Base-by-base conservation (phyloP, 2,888 invertebrate genomes). In the Teleiodes luculella region DNA sequence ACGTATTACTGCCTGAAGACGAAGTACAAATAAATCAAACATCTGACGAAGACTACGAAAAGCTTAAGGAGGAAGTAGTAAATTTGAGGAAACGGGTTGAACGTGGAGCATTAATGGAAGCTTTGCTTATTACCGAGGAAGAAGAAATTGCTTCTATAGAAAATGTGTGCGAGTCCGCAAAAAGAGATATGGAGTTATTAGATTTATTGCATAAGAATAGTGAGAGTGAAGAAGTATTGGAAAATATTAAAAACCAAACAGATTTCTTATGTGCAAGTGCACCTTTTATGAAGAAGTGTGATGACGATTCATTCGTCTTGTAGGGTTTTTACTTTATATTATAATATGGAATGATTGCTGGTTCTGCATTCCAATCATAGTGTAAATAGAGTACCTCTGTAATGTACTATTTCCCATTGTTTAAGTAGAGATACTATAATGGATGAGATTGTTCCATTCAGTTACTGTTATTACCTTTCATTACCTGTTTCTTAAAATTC, bases 41-140 rank as follows among this genome's bases (percentile, higher is more conserved):
- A 46, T 72, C 83, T 1, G 80, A 86, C 60, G 67, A 75, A 10
- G 86, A 89, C 54, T 82, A 78, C 60, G 67, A 78, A 28, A 75
- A 73, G 10, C 64, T 90, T 2, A 83, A 76, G 59, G 76, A 80
- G 8, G 87, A 90, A 54, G 83, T 88, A 2, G 67, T 69, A 36
- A 60, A 65, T 1, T 64, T 89, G 13, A 68, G 78, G 39, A 80
- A 72, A 56, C 70, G 80, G 41, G 80, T 88, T 7, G 83, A 86
- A 68, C 68, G 86, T 60, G 83, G 79, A 33, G 86, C 85, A 1
- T 61, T 86, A 11, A 81, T 88, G 86, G 86, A 84, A 59, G 78
- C 83, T 13, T 65, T 87, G 56, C 69, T 89, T 0, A 72, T 65
- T 35, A 79, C 82, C 0, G 88, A 89, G 57, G 82, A 81, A 58